Conservation (phyloP, 1,140 invertebrate species). For the Calephelis virginiensis region DNA sequence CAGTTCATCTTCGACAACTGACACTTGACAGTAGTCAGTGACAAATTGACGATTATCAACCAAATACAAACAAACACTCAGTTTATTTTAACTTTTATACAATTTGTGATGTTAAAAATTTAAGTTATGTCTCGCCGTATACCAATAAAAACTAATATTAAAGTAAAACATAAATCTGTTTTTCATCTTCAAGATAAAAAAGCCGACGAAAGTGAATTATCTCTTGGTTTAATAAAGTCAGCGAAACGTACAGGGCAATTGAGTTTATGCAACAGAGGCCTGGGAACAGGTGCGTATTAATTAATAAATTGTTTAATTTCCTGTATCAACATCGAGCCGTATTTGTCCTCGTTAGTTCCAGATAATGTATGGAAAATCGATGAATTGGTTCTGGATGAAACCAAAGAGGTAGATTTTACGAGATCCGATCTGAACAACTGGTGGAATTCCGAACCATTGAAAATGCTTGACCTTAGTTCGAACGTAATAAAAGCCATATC, state of each 20-base stretch:
- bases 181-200: constrained; percentile 84
- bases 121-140: constrained; percentile 80
- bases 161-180: constrained; percentile 79
- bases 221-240: constrained; percentile 85
- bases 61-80: constrained; percentile 13
- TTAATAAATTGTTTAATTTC: constrained; percentile 15
- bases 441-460: constrained; percentile 92
- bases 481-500: constrained; percentile 85
- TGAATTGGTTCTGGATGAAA: constrained; percentile 82
- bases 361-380: constrained; percentile 90
- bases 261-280: constrained; percentile 86
- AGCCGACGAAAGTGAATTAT: constrained; percentile 83
- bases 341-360: constrained; percentile 82
- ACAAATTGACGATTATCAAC: neutral
- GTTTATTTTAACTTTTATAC: neutral
- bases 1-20: too few species aligned
- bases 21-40: neutral
- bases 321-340: constrained; percentile 1
- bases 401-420: constrained; percentile 83
- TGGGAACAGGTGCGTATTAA: constrained; percentile 82
- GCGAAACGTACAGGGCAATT: constrained; percentile 88
- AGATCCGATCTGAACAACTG: constrained; percentile 83
- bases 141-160: constrained; percentile 56
- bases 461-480: constrained; percentile 88
- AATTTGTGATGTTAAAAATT: neutral